These are phyloP conservation scores for Caenorhabditis brenneri DNA, from an alignment of 1,140 invertebrate genomes.

Conservation along the genomic window DNA sequence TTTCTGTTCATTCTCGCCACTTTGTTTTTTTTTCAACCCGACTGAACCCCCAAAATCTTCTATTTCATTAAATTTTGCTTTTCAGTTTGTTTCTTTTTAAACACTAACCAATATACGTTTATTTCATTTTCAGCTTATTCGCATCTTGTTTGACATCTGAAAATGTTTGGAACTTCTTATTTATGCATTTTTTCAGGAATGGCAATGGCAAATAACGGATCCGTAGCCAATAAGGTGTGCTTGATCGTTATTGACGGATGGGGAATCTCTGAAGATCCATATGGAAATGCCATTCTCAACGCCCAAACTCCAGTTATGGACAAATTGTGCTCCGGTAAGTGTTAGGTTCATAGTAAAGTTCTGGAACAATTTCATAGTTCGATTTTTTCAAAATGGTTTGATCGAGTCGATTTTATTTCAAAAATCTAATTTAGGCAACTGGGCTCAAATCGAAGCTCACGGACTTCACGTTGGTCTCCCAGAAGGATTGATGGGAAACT, in stretches of 20 bases:
- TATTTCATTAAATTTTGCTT: no score
- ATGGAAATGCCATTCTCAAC: constrained; percentile 72
- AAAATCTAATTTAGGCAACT: constrained; percentile 69
- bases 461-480: constrained; percentile 74
- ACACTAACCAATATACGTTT: no score
- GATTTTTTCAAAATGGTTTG: no score
- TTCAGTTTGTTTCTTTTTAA: no score
- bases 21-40: not conserved
- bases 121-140: no score
- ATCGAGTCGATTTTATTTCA: no score
- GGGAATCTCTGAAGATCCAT: constrained; percentile 71
- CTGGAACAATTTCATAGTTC: no score
- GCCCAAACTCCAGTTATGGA: constrained; percentile 73
- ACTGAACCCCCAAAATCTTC: no score
- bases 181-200: no score
- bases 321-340: constrained; percentile 61
- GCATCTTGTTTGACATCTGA: not conserved
- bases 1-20: not conserved
- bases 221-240: constrained; percentile 71
- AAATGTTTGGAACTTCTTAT: not conserved
- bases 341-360: no score
- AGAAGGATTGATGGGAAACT: constrained; percentile 74
- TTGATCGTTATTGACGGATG: constrained; percentile 73
- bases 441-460: constrained; percentile 73
- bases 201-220: constrained; percentile 59